These are phyloP conservation scores for Siniperca obscura DNA, from an alignment of 2,797 vertebrate species.

Conservation along the genomic window DNA sequence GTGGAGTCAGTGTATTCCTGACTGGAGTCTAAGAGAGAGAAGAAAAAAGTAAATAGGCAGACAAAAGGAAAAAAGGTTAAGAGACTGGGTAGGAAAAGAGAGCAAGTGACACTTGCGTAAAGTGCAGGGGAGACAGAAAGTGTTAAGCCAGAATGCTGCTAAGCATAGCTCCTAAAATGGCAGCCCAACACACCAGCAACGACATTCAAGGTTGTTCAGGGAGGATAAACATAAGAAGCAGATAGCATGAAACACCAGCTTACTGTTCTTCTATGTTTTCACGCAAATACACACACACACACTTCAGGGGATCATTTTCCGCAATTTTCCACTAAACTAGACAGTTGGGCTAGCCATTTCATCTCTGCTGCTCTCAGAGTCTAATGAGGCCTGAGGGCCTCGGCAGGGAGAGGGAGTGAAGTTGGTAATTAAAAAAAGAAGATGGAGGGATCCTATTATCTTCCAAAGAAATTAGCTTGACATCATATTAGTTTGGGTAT, in stretches of 20 bases:
- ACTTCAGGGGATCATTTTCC: slow-evolving; percentile 56
- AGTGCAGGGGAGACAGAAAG: slow-evolving; percentile 13
- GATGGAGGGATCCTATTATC: slow-evolving; percentile 28
- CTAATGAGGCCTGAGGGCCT: slow-evolving; percentile 52
- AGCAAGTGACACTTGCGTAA: slow-evolving; percentile 2
- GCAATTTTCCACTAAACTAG: slow-evolving; percentile 58
- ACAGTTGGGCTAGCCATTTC: slow-evolving; percentile 55
- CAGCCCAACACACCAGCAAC: slow-evolving; percentile 25
- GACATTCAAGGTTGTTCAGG: slow-evolving; percentile 18
- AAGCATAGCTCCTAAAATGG: slow-evolving; percentile 44
- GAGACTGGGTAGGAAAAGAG: not conserved
- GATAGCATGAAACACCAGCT: slow-evolving; percentile 23
- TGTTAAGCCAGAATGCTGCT: slow-evolving; percentile 22
- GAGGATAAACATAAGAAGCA: slow-evolving; percentile 36
- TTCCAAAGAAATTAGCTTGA: slow-evolving; percentile 41
- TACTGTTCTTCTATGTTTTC: slow-evolving; percentile 20
- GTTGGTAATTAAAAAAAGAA: slow-evolving; percentile 45
- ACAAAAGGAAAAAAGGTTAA: not conserved
- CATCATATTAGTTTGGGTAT: slow-evolving; percentile 26
- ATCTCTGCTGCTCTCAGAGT: slow-evolving; percentile 51
- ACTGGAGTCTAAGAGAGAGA: slow-evolving; percentile 91
- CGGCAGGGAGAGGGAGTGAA: slow-evolving; percentile 28
- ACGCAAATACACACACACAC: not conserved
- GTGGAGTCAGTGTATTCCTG: slow-evolving; percentile 99
- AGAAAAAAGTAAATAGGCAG: slow-evolving; percentile 5